Evolutionary conservation across 1,140 invertebrate species (phyloP).

Genomic region (Muscidifurax raptorellus): DNA sequence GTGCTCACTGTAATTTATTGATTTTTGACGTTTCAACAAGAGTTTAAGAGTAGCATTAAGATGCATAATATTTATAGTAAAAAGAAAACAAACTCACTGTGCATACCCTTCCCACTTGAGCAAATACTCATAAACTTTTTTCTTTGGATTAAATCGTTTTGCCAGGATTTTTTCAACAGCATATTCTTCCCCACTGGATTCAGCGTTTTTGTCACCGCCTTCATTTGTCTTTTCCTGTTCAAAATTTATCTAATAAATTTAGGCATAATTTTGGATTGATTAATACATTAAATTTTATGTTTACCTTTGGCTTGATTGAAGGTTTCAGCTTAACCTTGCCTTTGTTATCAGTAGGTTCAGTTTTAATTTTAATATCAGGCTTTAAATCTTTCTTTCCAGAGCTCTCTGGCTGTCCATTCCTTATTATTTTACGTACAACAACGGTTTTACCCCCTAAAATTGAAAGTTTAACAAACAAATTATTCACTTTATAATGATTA

Average conservation of each 20-base stretch:
- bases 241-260: constrained; percentile 6
- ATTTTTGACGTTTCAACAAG: constrained; percentile 43
- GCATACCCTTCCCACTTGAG: constrained; percentile 88
- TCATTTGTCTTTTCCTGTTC: constrained; percentile 58
- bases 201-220: constrained; percentile 66
- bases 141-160: constrained; percentile 86
- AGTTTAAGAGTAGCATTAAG: not conserved
- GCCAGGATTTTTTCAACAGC: constrained; percentile 87
- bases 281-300: not conserved
- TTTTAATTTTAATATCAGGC: constrained; percentile 58
- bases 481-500: too few relatives aligned
- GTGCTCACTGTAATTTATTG: constrained; percentile 76
- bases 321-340: constrained; percentile 68
- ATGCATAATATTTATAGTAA: not conserved
- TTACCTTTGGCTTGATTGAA: constrained; percentile 69
- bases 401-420: constrained; percentile 72
- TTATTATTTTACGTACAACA: constrained; percentile 70
- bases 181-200: constrained; percentile 78
- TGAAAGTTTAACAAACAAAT: constrained; percentile 28
- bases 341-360: constrained; percentile 57
- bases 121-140: constrained; percentile 86
- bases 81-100: constrained; percentile 76
- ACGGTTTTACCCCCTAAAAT: constrained; percentile 63
- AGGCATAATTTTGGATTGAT: not conserved
- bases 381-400: constrained; percentile 57